These are phyloP conservation scores for Chrysaora quinquecirrha DNA, from an alignment of 30 jellyfish, hydroid and myxozoan genomes.

Conservation along the genomic window DNA sequence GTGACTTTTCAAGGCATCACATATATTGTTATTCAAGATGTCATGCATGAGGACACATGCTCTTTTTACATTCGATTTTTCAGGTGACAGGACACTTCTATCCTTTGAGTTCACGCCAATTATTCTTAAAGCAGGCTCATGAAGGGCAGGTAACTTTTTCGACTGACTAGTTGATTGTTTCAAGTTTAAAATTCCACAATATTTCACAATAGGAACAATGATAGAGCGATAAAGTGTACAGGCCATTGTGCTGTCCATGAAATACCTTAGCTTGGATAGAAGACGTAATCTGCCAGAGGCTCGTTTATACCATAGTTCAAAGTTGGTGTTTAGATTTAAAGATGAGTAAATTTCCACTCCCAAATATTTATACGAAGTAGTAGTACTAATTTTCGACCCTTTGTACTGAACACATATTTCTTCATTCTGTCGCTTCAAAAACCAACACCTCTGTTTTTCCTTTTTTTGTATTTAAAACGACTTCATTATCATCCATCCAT, in stretches of 20 bases:
- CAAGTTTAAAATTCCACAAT: slow-evolving; percentile 5
- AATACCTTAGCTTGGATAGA: background rate
- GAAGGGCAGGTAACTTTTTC: background rate
- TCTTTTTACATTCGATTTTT: slow-evolving; percentile 28
- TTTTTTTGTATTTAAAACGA: slow-evolving; percentile 1
- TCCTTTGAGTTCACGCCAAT: slow-evolving; percentile 39
- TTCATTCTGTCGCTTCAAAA: slow-evolving; percentile 8
- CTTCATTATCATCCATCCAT: slow-evolving; percentile 5
- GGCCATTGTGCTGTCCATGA: slow-evolving; percentile 3
- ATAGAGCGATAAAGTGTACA: background rate
- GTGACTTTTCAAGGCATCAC: slow-evolving; percentile 38
- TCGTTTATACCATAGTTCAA: background rate
- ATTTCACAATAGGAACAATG: background rate
- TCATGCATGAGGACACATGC: slow-evolving; percentile 50
- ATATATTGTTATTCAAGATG: slow-evolving; percentile 3
- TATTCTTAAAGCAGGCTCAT: background rate
- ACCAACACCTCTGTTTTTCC: background rate
- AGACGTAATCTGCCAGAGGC: slow-evolving; percentile 6
- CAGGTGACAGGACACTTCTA: slow-evolving; percentile 45
- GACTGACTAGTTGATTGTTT: background rate
- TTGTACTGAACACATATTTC: slow-evolving; percentile 4
- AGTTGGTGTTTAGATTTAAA: slow-evolving; percentile 1
- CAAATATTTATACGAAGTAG: background rate
- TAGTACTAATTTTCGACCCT: slow-evolving; percentile 4
- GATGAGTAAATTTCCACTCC: background rate